Conservation (phyloP, 2,888 invertebrate genomes). For the Parnassius mnemosyne region DNA sequence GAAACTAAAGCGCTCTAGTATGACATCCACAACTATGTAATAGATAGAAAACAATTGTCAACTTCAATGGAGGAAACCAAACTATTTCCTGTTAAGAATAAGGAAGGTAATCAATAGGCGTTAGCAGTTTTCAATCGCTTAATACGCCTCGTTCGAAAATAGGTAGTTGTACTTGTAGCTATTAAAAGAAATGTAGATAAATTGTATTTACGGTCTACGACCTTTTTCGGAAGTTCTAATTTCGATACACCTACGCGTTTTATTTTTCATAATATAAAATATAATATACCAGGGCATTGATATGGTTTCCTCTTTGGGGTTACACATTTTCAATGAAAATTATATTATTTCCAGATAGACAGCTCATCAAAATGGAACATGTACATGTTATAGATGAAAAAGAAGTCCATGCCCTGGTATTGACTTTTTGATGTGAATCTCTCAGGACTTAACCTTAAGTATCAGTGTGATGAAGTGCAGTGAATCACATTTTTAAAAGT, state of each 20-base stretch:
- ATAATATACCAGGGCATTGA: background rate
- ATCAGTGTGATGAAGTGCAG: constrained; percentile 35
- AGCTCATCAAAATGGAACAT: constrained; percentile 40
- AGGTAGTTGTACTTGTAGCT: background rate
- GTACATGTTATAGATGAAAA: constrained; percentile 40
- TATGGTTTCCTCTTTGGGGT: constrained; percentile 11
- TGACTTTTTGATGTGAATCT: constrained; percentile 51
- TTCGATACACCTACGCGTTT: constrained; percentile 35
- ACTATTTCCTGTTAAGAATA: constrained; percentile 51
- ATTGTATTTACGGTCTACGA: constrained; percentile 15
- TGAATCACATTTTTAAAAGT: constrained; percentile 20
- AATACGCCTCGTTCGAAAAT: constrained; percentile 16
- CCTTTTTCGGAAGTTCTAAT: constrained; percentile 31
- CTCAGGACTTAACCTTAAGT: constrained; percentile 48
- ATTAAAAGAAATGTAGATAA: background rate
- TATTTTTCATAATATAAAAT: constrained; percentile 8
- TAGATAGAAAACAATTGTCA: constrained; percentile 70
- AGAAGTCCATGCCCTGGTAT: constrained; percentile 40
- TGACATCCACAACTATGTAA: constrained; percentile 72
- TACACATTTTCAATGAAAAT: background rate
- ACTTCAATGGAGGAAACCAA: constrained; percentile 61
- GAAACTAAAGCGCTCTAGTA: constrained; percentile 72
- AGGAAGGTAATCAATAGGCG: constrained; percentile 29
- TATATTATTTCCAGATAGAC: constrained; percentile 38
- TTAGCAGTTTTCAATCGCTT: constrained; percentile 23